Conservation (phyloP, 2,888 invertebrate species). For the Lasioglossum calceatum region DNA sequence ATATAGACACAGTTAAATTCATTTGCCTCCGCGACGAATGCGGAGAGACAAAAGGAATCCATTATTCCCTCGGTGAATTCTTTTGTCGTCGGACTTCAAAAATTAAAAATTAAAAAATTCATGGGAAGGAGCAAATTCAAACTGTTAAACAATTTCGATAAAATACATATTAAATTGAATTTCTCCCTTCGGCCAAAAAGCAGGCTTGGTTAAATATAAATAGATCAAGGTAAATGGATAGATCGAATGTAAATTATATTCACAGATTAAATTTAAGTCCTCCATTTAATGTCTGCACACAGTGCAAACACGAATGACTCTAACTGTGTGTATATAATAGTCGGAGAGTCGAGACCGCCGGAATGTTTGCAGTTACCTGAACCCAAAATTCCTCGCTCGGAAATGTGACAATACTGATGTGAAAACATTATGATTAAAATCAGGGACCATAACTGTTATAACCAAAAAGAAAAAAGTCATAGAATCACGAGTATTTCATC, state of each 20-base stretch:
- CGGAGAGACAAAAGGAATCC: neutral
- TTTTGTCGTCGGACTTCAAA: too few species aligned
- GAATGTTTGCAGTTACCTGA: neutral
- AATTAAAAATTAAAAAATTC: too few species aligned
- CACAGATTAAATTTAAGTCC: neutral
- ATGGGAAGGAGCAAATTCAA: neutral
- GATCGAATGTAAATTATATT: neutral
- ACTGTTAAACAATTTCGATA: neutral
- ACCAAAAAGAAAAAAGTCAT: too few species aligned
- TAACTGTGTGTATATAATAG: conserved; percentile 41
- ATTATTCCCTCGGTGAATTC: too few species aligned
- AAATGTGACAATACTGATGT: neutral
- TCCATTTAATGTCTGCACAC: neutral
- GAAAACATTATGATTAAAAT: neutral
- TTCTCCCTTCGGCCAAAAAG: neutral
- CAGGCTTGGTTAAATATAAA: neutral
- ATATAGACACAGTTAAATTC: conserved; percentile 15
- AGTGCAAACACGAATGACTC: conserved; percentile 2
- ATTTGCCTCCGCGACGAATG: neutral
- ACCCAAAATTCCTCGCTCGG: too few species aligned
- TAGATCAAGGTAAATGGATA: neutral
- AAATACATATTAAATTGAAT: neutral
- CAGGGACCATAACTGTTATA: too few species aligned
- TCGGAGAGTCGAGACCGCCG: neutral
- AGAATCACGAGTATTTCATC: too few species aligned